Evolutionary conservation across 1,140 invertebrate species (phyloP), one percentile per base, ranked within the genome.

Genomic region (Diabrotica undecimpunctata): DNA sequence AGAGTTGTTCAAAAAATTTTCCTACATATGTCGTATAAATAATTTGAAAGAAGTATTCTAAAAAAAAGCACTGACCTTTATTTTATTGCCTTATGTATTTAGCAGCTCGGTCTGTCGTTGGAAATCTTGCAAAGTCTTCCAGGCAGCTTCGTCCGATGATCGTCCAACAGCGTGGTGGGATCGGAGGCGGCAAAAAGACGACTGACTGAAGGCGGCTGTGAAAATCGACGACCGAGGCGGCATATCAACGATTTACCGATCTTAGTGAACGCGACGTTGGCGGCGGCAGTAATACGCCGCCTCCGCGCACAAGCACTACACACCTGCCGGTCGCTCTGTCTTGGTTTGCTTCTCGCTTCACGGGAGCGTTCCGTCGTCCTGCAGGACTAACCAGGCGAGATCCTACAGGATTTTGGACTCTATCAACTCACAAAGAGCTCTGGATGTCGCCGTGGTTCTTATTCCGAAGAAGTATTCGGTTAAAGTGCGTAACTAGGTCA

Each of bases 271-370:
- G 71, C 70, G 72, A 69, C 70, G 68, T 25, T 25, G 25, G 25
- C 25, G 25, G 25, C 25, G 25, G 25, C 25, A 4, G 25, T 25
- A 25, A 25, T 25, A 25, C 25, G 69, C 66, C 66, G 66, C 67
- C 64, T 69, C 69, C 70, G 73, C 73, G 73, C 73, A 74, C 66
- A 74, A 74, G 73, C 73, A 74, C 68, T 73, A 71, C 68, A 71
- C 68, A 74, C 71, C 73, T 74, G 73, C 69, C 38, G 35, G 25
- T 37, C 36, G 41, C 41, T 46, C 41, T 46, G 8, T 46, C 41
- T 46, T 46, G 41, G 41, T n/a, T 46, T 46, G 25, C 25, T 25
- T 25, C 25, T 70, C 53, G 56, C 59, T 62, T 50, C 53, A 56
- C 59, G 61, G 37, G 50, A 61, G 41, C 66, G 59, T 58, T 63